phyloP scores from a whole-genome alignment of 2,113 vertebrate species.

The Calyptomena viridis region DNA sequence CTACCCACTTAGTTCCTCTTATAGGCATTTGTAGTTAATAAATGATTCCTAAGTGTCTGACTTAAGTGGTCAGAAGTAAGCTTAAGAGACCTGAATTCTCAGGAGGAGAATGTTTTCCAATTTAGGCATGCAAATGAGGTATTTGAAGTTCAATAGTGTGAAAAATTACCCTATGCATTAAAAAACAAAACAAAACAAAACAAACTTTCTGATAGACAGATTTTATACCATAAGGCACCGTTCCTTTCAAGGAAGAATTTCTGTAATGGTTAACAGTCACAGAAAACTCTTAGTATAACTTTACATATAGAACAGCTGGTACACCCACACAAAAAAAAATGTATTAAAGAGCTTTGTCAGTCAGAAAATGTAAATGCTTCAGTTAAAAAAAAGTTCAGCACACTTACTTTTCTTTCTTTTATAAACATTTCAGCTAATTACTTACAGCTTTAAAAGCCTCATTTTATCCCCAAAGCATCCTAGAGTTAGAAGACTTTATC shows the following conservation, averaged over 20 bases:
- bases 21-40: not conserved
- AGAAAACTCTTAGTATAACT: not conserved
- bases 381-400: slow-evolving; percentile 46
- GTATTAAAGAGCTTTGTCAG: slow-evolving; percentile 42
- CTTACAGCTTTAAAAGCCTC: slow-evolving; percentile 52
- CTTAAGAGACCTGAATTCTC: not conserved
- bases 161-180: not conserved
- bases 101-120: not conserved
- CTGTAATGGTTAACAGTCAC: not conserved
- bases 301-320: slow-evolving; percentile 52
- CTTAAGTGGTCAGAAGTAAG: not conserved
- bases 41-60: not conserved
- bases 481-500: slow-evolving; percentile 41
- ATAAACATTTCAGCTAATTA: slow-evolving; percentile 72
- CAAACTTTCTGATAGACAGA: not conserved
- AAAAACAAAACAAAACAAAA: not conserved
- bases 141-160: not conserved
- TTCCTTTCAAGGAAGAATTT: not conserved
- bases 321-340: not conserved
- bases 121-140: not conserved
- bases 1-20: not conserved
- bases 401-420: slow-evolving; percentile 13
- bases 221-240: not conserved
- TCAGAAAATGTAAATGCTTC: slow-evolving; percentile 54
- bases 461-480: slow-evolving; percentile 32